Conservation (phyloP, 2,113 vertebrate genomes). For the Zootoca vivipara region DNA sequence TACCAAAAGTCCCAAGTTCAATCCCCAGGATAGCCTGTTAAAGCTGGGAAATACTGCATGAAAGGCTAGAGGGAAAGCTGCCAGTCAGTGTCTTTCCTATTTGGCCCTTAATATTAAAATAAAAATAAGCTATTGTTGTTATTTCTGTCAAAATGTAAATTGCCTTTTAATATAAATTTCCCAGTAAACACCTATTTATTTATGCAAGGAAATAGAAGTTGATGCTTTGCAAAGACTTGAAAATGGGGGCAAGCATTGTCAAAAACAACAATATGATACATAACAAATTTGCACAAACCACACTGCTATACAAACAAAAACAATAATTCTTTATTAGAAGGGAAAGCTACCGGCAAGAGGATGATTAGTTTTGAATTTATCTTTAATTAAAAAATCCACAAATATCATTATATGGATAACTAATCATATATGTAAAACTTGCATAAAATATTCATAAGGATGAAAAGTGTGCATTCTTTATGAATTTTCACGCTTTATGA, state of each 20-base stretch:
- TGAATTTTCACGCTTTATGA: neutral
- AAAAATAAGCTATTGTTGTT: neutral
- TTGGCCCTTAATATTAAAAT: neutral
- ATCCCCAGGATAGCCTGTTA: no score
- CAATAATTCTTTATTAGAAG: slow-evolving; percentile 25
- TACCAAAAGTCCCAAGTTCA: no score
- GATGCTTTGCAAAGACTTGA: neutral
- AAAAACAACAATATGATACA: neutral
- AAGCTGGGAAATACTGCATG: neutral
- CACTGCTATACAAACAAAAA: neutral
- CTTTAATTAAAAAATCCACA: neutral
- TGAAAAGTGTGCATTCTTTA: slow-evolving; percentile 15
- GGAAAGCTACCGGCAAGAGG: neutral
- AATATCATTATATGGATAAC: slow-evolving; percentile 13
- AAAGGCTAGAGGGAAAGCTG: neutral
- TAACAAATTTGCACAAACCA: slow-evolving; percentile 2
- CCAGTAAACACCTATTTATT: neutral
- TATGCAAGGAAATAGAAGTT: neutral
- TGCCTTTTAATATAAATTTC: neutral
- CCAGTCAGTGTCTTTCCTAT: neutral
- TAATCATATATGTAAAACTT: slow-evolving; percentile 8
- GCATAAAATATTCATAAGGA: slow-evolving; percentile 21
- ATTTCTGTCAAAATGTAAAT: neutral
- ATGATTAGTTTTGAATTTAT: slow-evolving; percentile 11
- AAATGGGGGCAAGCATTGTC: slow-evolving; percentile 23